Conservation (phyloP, 2,797 vertebrate genomes). For the Anas bahamensis region DNA sequence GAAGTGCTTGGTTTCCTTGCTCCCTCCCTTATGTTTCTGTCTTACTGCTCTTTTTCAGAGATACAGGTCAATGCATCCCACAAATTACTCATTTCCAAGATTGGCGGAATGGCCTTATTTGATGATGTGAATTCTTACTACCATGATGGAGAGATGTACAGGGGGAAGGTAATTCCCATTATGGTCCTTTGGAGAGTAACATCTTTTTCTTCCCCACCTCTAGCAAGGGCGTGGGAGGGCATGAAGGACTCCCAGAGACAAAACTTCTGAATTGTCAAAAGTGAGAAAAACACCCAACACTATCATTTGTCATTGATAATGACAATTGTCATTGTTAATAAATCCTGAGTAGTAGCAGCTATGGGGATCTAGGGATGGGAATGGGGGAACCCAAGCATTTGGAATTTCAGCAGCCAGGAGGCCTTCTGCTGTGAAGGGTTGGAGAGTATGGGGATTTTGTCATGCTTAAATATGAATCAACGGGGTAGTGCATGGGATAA, state of each 20-base stretch:
- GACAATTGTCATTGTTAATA: not conserved
- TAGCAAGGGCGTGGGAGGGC: not conserved
- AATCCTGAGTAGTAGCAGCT: not conserved
- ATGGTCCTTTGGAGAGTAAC: not conserved
- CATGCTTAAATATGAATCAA: not conserved
- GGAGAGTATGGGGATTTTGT: not conserved
- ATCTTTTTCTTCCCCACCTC: not conserved
- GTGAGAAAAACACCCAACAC: not conserved
- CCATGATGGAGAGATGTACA: conserved; percentile 43
- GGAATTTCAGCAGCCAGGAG: not conserved
- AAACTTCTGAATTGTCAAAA: not conserved
- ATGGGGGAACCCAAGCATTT: not conserved
- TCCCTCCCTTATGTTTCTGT: not conserved
- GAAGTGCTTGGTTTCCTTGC: not conserved
- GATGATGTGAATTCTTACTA: conserved; percentile 52
- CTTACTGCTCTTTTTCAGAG: not conserved
- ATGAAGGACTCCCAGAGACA: not conserved
- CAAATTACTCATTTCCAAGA: conserved; percentile 48
- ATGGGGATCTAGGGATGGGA: not conserved
- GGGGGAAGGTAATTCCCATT: conserved; percentile 57
- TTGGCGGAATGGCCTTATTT: conserved; percentile 9
- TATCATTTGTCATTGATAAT: not conserved
- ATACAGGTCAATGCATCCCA: conserved; percentile 5
- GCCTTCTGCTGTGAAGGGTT: not conserved
- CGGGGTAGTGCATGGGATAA: not conserved